These are phyloP conservation scores for Metaphire vulgaris DNA, from an alignment of 1,140 invertebrate species.

Conservation along the genomic window DNA sequence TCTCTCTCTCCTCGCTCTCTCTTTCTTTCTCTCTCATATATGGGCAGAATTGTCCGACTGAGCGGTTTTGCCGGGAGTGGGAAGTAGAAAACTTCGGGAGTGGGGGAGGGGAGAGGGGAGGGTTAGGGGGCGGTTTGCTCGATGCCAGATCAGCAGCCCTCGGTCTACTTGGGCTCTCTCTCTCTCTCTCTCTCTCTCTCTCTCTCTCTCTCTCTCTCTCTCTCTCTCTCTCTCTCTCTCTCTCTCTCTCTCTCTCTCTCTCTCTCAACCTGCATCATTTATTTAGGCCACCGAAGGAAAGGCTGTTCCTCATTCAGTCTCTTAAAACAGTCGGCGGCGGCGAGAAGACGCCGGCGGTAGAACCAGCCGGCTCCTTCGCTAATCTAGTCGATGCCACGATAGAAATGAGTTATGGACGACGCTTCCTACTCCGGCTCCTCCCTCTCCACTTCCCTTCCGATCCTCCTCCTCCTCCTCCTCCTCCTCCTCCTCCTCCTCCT, in stretches of 20 bases:
- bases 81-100: too few species aligned
- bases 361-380: neutral
- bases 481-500: neutral
- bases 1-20: neutral
- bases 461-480: neutral
- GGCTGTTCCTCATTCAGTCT: neutral
- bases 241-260: neutral
- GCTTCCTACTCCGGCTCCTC: neutral
- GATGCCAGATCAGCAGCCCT: too few species aligned
- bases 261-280: neutral
- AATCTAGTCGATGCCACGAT: neutral
- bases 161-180: neutral
- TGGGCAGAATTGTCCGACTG: neutral
- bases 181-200: neutral
- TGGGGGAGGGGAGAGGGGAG: too few species aligned
- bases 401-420: constrained; percentile 2
- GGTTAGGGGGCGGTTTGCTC: too few species aligned
- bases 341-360: too few species aligned
- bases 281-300: neutral
- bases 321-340: neutral
- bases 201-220: constrained; percentile 2
- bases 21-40: neutral
- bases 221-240: too few species aligned
- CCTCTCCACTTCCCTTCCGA: neutral
- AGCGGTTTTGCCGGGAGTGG: too few species aligned